Conservation (phyloP, 2,888 invertebrate genomes). For the Oscheius sp. region DNA sequence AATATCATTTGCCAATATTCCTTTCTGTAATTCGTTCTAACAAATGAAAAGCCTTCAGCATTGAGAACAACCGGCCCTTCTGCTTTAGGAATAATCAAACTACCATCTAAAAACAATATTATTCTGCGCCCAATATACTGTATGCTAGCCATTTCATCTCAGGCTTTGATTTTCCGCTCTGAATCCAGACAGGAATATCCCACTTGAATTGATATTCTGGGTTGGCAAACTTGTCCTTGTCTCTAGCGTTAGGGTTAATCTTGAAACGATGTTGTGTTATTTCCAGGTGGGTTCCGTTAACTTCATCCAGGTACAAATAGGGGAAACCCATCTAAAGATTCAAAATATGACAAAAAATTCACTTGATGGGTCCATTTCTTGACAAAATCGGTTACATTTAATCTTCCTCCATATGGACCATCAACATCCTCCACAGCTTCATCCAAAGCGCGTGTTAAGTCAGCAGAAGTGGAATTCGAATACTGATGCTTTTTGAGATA, state of each 20-base stretch:
- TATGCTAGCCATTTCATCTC: conserved; percentile 61
- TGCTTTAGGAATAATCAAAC: conserved; percentile 22
- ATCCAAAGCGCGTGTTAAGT: conserved; percentile 83
- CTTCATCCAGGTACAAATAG: conserved; percentile 48
- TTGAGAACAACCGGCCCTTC: conserved; percentile 57
- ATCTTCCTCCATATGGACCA: conserved; percentile 46
- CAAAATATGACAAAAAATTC: not conserved
- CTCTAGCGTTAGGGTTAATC: conserved; percentile 48
- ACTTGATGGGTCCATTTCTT: conserved; percentile 85
- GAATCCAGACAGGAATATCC: conserved; percentile 69
- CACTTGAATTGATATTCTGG: conserved; percentile 61
- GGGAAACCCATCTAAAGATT: conserved; percentile 56
- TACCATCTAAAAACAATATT: conserved; percentile 15
- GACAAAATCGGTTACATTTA: conserved; percentile 75
- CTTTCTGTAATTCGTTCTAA: conserved; percentile 65
- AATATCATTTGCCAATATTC: conserved; percentile 56
- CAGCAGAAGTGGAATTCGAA: conserved; percentile 82
- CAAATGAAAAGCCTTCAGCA: conserved; percentile 63
- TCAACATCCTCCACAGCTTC: conserved; percentile 69
- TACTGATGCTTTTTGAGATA: conserved; percentile 80
- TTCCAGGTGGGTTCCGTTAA: conserved; percentile 45
- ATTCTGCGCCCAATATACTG: no score
- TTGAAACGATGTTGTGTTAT: conserved; percentile 63
- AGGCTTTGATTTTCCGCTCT: conserved; percentile 37
- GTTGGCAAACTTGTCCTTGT: conserved; percentile 55